These are phyloP conservation scores for Orthochromis indermauri DNA, from an alignment of 2,113 vertebrate genomes.

Conservation along the genomic window DNA sequence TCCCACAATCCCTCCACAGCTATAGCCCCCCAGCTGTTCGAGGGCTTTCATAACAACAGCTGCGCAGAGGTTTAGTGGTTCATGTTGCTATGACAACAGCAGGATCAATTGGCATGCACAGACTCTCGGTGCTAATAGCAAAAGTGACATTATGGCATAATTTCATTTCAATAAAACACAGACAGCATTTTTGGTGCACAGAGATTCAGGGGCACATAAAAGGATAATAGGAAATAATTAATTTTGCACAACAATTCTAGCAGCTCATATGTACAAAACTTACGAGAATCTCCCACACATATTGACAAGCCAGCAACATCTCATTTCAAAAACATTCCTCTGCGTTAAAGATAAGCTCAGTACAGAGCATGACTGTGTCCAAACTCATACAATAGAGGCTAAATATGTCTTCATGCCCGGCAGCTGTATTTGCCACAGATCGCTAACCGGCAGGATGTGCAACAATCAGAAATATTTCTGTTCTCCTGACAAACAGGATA, in stretches of 20 bases:
- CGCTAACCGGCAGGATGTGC: constrained; percentile 58
- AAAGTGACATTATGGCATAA: constrained; percentile 71
- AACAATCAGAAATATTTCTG: constrained; percentile 57
- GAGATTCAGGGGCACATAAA: constrained; percentile 50
- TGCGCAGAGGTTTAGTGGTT: constrained; percentile 73
- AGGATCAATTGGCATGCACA: constrained; percentile 69
- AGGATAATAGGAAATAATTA: constrained; percentile 51
- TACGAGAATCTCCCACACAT: constrained; percentile 21
- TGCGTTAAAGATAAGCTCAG: background rate
- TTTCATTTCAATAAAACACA: constrained; percentile 65
- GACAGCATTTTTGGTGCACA: constrained; percentile 40
- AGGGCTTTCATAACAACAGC: constrained; percentile 75
- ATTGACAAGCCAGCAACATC: constrained; percentile 9
- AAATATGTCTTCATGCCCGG: constrained; percentile 21
- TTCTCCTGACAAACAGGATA: constrained; percentile 62
- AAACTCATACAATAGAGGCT: constrained; percentile 38
- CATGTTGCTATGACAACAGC: constrained; percentile 75
- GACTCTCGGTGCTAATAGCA: constrained; percentile 65
- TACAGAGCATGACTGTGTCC: constrained; percentile 13
- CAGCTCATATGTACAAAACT: constrained; percentile 2
- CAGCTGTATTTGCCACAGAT: constrained; percentile 56
- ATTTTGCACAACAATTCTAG: constrained; percentile 44
- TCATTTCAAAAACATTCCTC: constrained; percentile 7
- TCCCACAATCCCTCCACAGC: constrained; percentile 71
- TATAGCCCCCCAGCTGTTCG: constrained; percentile 74